Percentiles rank a stretch among this genome's conserved stretches.
These are phyloP conservation scores for Siniperca undulata DNA, from an alignment of 2,797 vertebrate genomes.

Conservation along the genomic window DNA sequence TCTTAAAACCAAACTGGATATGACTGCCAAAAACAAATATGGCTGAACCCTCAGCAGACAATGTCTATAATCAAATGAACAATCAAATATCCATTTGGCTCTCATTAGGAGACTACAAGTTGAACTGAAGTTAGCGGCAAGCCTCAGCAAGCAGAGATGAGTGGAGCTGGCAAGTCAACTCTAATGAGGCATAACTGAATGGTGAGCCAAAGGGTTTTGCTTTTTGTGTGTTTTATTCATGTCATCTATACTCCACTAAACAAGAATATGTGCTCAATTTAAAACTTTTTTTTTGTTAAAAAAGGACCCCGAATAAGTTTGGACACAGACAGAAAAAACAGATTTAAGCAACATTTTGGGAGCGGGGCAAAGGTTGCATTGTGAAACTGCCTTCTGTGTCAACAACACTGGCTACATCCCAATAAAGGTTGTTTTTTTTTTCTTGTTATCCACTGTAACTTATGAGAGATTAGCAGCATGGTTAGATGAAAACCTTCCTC, in stretches of 20 bases:
- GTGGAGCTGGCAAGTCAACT: slow-evolving; percentile 17
- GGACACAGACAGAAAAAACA: slow-evolving; percentile 13
- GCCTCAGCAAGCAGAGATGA: slow-evolving; percentile 50
- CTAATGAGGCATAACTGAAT: slow-evolving; percentile 43
- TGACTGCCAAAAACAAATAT: slow-evolving; percentile 31
- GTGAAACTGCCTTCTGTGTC: slow-evolving; percentile 36
- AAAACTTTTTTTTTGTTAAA: background rate
- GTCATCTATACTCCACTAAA: slow-evolving; percentile 16
- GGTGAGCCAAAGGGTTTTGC: slow-evolving; percentile 37
- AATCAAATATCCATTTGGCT: slow-evolving; percentile 58
- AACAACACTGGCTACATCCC: slow-evolving; percentile 10
- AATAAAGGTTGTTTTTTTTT: background rate
- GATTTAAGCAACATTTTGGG: slow-evolving; percentile 13
- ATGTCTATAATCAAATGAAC: slow-evolving; percentile 37
- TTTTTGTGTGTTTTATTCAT: background rate
- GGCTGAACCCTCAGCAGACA: slow-evolving; percentile 21
- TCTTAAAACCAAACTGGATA: slow-evolving; percentile 14
- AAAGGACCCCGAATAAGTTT: background rate
- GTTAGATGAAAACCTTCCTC: background rate
- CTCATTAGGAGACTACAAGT: slow-evolving; percentile 27
- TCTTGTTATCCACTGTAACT: background rate
- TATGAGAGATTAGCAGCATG: background rate
- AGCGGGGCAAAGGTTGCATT: slow-evolving; percentile 9
- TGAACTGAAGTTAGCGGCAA: slow-evolving; percentile 43
- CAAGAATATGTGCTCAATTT: background rate